These are phyloP conservation scores for Amphilophus citrinellus DNA, from an alignment of 2,113 vertebrate species.

Conservation along the genomic window DNA sequence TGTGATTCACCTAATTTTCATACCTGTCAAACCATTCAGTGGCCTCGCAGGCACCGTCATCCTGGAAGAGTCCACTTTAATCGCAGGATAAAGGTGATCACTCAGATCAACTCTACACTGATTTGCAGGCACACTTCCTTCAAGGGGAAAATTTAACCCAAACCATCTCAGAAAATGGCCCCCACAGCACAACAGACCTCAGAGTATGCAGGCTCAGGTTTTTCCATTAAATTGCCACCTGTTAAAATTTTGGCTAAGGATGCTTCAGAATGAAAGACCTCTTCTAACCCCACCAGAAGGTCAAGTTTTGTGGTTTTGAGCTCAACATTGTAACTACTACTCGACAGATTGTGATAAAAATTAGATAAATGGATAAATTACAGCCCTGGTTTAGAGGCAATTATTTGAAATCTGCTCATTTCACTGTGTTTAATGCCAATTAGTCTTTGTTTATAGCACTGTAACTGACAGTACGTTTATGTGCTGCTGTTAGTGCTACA, in stretches of 20 bases:
- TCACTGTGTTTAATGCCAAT: background rate
- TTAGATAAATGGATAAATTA: background rate
- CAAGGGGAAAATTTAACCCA: too few relatives aligned
- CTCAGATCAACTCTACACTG: too few relatives aligned
- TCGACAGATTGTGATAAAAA: background rate
- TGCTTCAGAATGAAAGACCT: background rate
- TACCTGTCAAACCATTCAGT: too few relatives aligned
- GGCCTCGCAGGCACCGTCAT: too few relatives aligned
- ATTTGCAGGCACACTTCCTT: too few relatives aligned
- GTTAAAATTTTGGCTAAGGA: background rate
- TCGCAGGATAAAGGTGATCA: too few relatives aligned
- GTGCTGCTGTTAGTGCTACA: fast-evolving
- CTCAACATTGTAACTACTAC: background rate
- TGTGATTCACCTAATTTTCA: too few relatives aligned
- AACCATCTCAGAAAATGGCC: too few relatives aligned
- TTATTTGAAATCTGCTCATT: background rate
- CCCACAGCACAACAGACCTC: too few relatives aligned
- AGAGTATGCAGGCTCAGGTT: too few relatives aligned
- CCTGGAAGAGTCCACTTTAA: too few relatives aligned
- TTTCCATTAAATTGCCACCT: too few relatives aligned
- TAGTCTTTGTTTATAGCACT: fast-evolving
- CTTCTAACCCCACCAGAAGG: background rate
- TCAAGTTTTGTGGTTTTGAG: background rate
- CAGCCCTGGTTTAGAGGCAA: background rate
- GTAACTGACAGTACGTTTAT: background rate